phyloP scores from a whole-genome alignment of 1,140 invertebrate genomes.

The Mactra quadrangularis region DNA sequence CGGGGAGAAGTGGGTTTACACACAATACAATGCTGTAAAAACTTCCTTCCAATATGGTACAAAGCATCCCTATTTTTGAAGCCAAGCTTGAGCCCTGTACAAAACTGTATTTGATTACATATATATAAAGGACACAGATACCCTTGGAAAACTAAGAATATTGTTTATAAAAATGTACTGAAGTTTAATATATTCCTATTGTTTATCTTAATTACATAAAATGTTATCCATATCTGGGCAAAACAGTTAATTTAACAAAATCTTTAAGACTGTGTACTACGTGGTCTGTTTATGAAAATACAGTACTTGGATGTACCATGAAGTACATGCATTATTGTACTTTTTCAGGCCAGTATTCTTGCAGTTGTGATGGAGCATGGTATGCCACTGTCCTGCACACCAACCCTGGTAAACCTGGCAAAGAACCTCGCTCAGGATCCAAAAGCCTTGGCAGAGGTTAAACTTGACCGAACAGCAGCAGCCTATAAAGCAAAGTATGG shows the following conservation, averaged over 20 bases:
- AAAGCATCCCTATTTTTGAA: too few species aligned
- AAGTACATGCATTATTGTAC: not conserved
- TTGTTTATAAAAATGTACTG: too few species aligned
- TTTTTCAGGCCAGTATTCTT: constrained; percentile 15
- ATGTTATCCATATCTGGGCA: too few species aligned
- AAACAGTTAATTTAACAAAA: not conserved
- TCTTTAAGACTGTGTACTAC: not conserved
- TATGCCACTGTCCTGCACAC: constrained; percentile 7
- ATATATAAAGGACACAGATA: too few species aligned
- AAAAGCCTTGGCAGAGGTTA: not conserved
- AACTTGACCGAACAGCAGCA: constrained; percentile 12
- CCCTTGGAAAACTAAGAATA: too few species aligned
- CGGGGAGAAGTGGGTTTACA: too few species aligned
- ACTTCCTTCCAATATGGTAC: too few species aligned
- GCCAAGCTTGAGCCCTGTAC: too few species aligned
- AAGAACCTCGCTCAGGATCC: constrained; percentile 12
- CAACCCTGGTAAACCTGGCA: constrained; percentile 5
- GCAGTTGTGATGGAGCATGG: constrained; percentile 8
- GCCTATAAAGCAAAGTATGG: constrained; percentile 38
- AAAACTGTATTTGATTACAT: too few species aligned
- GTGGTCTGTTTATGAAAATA: not conserved
- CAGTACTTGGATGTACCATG: not conserved
- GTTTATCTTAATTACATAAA: too few species aligned
- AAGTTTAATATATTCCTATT: too few species aligned
- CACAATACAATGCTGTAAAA: too few species aligned